phyloP scores from a whole-genome alignment of 2,113 vertebrate genomes.

The Sigmodon hispidus region DNA sequence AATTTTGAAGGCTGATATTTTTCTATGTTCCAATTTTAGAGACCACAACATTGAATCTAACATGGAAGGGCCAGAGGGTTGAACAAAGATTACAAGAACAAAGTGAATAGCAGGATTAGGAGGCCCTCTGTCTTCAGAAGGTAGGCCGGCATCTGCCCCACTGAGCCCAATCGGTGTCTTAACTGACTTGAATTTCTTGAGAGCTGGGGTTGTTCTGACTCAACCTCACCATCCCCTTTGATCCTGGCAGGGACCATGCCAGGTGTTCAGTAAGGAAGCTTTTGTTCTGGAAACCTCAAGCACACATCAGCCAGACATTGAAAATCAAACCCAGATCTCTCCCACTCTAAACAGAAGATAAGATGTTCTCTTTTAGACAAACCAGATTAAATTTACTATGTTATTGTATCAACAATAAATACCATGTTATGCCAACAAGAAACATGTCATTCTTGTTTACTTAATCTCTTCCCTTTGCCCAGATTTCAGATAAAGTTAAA shows the following conservation, averaged over 20 bases:
- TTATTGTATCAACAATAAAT: conserved; percentile 61
- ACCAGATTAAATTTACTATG: conserved; percentile 42
- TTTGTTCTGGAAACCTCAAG: conserved; percentile 63
- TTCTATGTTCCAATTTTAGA: neutral
- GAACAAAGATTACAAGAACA: neutral
- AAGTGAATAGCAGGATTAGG: neutral
- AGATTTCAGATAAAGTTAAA: conserved; percentile 51
- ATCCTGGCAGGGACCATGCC: neutral
- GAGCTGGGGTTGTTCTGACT: neutral
- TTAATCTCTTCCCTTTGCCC: conserved; percentile 54
- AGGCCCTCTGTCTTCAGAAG: neutral
- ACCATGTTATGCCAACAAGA: conserved; percentile 38
- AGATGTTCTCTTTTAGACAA: conserved; percentile 63
- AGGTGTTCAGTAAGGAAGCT: conserved; percentile 49
- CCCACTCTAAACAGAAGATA: conserved; percentile 64
- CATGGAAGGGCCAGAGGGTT: neutral
- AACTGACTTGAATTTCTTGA: neutral
- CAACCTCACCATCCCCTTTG: neutral
- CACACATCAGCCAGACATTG: conserved; percentile 57
- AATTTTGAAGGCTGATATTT: neutral
- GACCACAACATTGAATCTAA: neutral
- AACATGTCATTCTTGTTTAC: conserved; percentile 45
- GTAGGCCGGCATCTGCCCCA: neutral
- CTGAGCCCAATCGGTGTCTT: neutral
- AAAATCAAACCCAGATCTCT: conserved; percentile 54